Base-by-base conservation (phyloP, 1,140 invertebrate genomes). In the Lordiphosa collinella region DNA sequence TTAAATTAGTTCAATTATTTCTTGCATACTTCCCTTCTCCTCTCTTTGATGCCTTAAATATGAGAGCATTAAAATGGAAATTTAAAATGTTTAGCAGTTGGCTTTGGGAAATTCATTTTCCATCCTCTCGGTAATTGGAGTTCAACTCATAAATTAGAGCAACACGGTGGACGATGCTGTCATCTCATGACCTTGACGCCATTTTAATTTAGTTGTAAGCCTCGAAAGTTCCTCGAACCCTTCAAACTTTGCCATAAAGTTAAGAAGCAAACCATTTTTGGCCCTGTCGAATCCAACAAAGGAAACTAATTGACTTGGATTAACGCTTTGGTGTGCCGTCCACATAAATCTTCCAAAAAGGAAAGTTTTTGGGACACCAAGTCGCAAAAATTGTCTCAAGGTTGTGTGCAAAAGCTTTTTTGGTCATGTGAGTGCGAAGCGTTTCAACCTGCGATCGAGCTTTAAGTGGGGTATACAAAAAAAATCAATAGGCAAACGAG, bases 241-340 rank as follows among this genome's bases (percentile, higher is more conserved):
- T 69, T 62, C 43, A 58, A 84, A 82, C 57, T 82, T 82, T 84
- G 49, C 67, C 67, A 82, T 82, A 82, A 82, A 80, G 60, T 82
- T 80, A 66, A 82, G 70, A 59, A 57, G 57, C 61, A 40, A 57
- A 75, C 64, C 50, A 47, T 80, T 55, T 57, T 62, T 51, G 63
- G 41, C 43, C 59, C 57, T 73, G 54, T 66, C 56, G 57, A 70
- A 82, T 70, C 59, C 74, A 84, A 82, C 76, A 82, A 82, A 68
- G 76, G 72, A 82, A 82, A 82, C 76, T 84, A 82, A 82, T 82
- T 82, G 78, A 82, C 62, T 84, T 67, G 78, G 78, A 82, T 76
- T 84, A 84, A 84, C 76, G 78, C 71, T 67, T 38, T 50, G 48
- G 34, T 22, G n/a, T n/a, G n/a, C 4, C 22, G 18, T 44, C 22